phyloP scores from a whole-genome alignment of 2,797 vertebrate genomes.

The Alcedo atthis region DNA sequence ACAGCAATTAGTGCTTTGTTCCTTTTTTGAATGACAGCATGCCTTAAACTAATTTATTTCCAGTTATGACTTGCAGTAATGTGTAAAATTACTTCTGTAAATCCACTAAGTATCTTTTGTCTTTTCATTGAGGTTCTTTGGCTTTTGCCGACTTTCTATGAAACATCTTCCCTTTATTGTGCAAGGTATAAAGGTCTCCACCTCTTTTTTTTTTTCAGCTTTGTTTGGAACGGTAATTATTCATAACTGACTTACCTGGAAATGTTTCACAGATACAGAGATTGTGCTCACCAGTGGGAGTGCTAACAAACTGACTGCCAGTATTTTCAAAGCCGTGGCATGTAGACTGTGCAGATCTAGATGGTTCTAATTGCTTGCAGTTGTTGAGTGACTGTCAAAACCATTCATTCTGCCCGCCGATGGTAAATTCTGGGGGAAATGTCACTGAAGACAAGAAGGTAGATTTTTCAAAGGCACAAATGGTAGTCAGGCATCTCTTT shows the following conservation, averaged over 20 bases:
- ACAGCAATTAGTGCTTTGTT: conserved; percentile 67
- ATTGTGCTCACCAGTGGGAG: conserved; percentile 28
- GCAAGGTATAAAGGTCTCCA: neutral
- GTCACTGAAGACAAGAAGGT: conserved; percentile 7
- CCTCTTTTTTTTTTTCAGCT: neutral
- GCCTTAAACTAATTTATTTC: conserved; percentile 26
- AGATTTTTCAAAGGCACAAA: conserved; percentile 55
- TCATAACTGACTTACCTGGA: conserved; percentile 53
- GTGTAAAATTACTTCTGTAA: conserved; percentile 40
- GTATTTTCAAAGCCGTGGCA: neutral
- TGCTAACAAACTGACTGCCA: conserved; percentile 27
- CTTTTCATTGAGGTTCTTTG: neutral
- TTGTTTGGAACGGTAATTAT: conserved; percentile 8
- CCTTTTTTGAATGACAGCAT: conserved; percentile 55
- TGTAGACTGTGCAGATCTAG: conserved; percentile 19
- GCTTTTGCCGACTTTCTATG: neutral
- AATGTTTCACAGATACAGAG: conserved; percentile 46
- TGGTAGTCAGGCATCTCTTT: conserved; percentile 5
- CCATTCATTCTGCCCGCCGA: conserved; percentile 30
- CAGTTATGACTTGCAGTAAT: conserved; percentile 49
- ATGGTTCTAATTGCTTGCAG: conserved; percentile 61
- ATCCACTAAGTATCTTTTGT: conserved; percentile 25
- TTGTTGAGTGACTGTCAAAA: conserved; percentile 38
- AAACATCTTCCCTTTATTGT: conserved; percentile 1
- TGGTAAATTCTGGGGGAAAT: neutral